phyloP scores from a whole-genome alignment of 2,113 vertebrate genomes.

The Cheilinus undulatus region DNA sequence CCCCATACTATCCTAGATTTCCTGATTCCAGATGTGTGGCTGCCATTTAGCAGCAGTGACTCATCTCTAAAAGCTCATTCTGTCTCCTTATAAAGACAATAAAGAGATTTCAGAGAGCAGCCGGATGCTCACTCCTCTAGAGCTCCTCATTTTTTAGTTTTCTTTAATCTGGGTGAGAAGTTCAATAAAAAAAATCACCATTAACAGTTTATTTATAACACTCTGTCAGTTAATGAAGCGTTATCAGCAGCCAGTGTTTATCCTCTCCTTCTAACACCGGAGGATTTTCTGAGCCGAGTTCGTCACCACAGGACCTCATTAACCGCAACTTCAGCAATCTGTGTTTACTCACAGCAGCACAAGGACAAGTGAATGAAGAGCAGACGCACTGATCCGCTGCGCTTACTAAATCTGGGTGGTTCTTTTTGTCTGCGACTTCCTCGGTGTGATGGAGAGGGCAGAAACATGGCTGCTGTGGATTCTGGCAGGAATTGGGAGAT shows the following conservation, averaged over 20 bases:
- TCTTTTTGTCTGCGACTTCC: conserved; percentile 12
- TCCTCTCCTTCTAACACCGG: neutral
- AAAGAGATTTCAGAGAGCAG: neutral
- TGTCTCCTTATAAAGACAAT: conserved; percentile 30
- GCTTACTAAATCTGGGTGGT: neutral
- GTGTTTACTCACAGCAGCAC: conserved; percentile 1
- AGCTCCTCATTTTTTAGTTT: neutral
- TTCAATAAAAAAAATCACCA: neutral
- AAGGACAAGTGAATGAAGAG: neutral
- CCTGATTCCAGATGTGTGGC: conserved; percentile 45
- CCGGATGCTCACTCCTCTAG: neutral
- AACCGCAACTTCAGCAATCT: conserved; percentile 26
- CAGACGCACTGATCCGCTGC: neutral
- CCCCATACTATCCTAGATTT: conserved; percentile 44
- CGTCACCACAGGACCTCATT: conserved; percentile 26
- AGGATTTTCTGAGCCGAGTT: conserved; percentile 17
- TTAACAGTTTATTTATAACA: neutral
- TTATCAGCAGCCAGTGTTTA: conserved; percentile 9
- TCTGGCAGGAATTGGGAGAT: conserved; percentile 45
- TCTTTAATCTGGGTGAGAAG: conserved; percentile 10
- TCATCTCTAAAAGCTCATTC: conserved; percentile 23
- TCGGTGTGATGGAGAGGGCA: neutral
- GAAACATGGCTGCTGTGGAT: conserved; percentile 49
- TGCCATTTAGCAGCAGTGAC: conserved; percentile 50
- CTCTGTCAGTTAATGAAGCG: neutral